Evolutionary conservation across 2,888 invertebrate species (phyloP).

Genomic region (Meandrusa payeni): DNA sequence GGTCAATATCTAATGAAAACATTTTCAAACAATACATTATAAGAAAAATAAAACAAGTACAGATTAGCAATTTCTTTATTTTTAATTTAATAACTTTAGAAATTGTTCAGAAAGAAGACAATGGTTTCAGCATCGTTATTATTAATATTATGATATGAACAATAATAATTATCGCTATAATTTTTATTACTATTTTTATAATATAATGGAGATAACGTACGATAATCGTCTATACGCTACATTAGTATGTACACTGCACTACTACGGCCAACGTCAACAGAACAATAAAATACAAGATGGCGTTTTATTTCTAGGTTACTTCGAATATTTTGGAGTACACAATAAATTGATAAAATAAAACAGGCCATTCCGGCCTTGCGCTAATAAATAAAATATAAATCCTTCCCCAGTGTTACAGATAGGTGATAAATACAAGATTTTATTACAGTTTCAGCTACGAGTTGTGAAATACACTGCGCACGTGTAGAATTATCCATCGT

Average conservation of each 20-base stretch:
- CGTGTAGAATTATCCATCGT: too few species aligned
- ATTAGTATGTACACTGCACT: conserved; percentile 58
- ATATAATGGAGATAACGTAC: conserved; percentile 72
- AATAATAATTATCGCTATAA: conserved; percentile 81
- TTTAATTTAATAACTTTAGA: conserved; percentile 86
- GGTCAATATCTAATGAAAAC: too few species aligned
- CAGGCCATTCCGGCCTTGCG: conserved; percentile 10
- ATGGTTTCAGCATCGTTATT: conserved; percentile 78
- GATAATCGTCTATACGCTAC: conserved; percentile 66
- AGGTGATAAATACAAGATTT: conserved; percentile 16
- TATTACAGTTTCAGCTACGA: conserved; percentile 6
- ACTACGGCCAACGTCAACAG: conserved; percentile 57
- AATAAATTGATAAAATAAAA: conserved; percentile 17
- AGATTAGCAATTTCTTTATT: conserved; percentile 81
- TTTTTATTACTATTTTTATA: conserved; percentile 69
- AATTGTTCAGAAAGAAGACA: conserved; percentile 89
- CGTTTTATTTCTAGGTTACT: conserved; percentile 41
- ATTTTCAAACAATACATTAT: too few species aligned
- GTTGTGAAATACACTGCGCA: too few species aligned
- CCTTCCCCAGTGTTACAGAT: conserved; percentile 2
- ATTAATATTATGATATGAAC: conserved; percentile 86
- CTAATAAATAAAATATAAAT: conserved; percentile 20
- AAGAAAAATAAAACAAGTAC: conserved; percentile 49
- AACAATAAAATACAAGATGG: conserved; percentile 42
- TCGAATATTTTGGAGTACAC: conserved; percentile 43